Percentiles rank a stretch among this genome's conserved stretches.
phyloP scores from a whole-genome alignment of 2,888 invertebrate genomes.

The Phaedon cochleariae region DNA sequence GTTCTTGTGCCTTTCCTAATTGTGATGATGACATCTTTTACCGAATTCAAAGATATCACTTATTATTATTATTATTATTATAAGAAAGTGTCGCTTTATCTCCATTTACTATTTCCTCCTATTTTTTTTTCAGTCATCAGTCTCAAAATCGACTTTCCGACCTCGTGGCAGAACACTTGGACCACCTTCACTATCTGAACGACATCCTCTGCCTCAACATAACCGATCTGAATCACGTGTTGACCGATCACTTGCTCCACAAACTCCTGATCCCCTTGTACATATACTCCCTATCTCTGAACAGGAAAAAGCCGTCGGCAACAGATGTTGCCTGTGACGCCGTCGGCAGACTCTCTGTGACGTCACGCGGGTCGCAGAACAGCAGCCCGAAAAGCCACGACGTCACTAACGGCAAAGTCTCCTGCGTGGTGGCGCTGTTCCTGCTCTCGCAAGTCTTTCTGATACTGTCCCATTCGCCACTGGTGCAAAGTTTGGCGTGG shows the following conservation, averaged over 20 bases:
- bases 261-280: conserved; percentile 92
- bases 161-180: conserved; percentile 95
- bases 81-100: no score
- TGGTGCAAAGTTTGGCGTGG: conserved; percentile 90
- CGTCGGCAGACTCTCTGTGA: conserved; percentile 21
- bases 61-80: no score
- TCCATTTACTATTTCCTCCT: no score
- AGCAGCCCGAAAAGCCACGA: conserved; percentile 51
- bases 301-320: conserved; percentile 62
- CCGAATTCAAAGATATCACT: no score
- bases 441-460: conserved; percentile 94
- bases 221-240: conserved; percentile 89
- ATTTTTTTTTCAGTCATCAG: conserved; percentile 80
- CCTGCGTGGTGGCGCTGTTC: conserved; percentile 90
- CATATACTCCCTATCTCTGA: conserved; percentile 81
- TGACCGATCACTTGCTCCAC: conserved; percentile 93
- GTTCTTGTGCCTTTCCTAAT: no score
- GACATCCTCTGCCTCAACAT: conserved; percentile 94
- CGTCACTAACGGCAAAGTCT: conserved; percentile 71
- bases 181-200: conserved; percentile 96
- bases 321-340: conserved; percentile 70
- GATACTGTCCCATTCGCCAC: conserved; percentile 89
- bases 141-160: conserved; percentile 91
- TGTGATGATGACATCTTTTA: no score
- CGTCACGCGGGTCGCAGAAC: conserved; percentile 41